Evolutionary conservation across 2,888 invertebrate species (phyloP), one percentile per base, ranked within the genome.

Genomic region (Lordiphosa andalusiaca): DNA sequence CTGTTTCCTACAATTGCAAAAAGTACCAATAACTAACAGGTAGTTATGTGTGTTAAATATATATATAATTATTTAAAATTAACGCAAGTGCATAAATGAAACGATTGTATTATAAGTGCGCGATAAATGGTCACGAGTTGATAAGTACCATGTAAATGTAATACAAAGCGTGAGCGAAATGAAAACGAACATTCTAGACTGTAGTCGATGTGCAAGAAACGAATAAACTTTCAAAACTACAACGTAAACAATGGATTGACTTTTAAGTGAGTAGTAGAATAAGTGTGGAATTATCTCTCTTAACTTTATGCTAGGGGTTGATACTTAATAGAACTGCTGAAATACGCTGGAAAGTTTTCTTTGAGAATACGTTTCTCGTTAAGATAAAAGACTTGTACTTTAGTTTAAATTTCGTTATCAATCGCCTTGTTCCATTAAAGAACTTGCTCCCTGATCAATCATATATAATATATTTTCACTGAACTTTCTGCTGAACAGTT

Each of bases 141-240:
- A 49, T 55, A 19, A 59, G 62, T 30, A 48, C 47, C 60, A 69
- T 73, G 71, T 71, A 69, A 66, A 48, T 49, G 59, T 67, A 64
- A 46, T 57, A 58, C 56, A 58, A 41, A 39, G 39, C 41, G 65
- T 13, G 49, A 39, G 41, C 73, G 70, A 73, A 72, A 52, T 42
- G 60, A 49, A 38, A 77, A 78, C 71, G 71, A 77, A 78, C 78
- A 78, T 78, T 82, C 76, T 86, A 85, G 85, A 81, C 69, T 86
- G 71, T 88, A 87, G 86, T 87, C 77, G 84, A 86, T 87, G 87
- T 88, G 87, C 85, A 87, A 87, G 73, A 83, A 85, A 81, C 73
- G 76, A 85, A 78, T 85, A 83, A 80, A 86, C 64, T 62, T 67
- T 81, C 68, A 69, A 74, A 70, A 71, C 63, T 61, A 68, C 63